Percentiles rank a stretch among this genome's conserved stretches.
Conservation (phyloP, 1,140 invertebrate genomes). For the Trachymyrmex septentrionalis region DNA sequence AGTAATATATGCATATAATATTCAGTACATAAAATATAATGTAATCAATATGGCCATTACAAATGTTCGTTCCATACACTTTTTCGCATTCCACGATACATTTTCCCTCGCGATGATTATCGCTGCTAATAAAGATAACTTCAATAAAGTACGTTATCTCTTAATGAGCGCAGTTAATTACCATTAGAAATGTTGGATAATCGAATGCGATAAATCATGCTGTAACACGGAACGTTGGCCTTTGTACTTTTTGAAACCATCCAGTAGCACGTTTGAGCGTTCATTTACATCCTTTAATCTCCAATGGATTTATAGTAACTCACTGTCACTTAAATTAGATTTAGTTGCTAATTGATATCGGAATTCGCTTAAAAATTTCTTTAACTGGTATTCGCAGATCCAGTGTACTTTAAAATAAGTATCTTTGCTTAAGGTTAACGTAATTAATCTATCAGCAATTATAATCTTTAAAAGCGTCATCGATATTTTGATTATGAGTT, state of each 20-base stretch:
- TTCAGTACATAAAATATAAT: not conserved
- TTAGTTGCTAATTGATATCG: not conserved
- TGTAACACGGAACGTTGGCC: not conserved
- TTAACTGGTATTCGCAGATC: no score
- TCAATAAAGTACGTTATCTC: conserved; percentile 54
- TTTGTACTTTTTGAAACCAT: conserved; percentile 5
- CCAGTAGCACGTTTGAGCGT: not conserved
- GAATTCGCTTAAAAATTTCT: no score
- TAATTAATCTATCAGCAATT: no score
- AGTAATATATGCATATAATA: not conserved
- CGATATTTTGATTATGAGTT: no score
- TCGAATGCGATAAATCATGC: conserved; percentile 37
- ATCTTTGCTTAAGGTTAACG: no score
- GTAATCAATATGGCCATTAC: not conserved
- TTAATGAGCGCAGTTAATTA: conserved; percentile 54
- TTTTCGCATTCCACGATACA: conserved; percentile 14
- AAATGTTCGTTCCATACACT: not conserved
- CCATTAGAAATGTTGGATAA: conserved; percentile 42
- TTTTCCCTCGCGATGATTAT: conserved; percentile 13
- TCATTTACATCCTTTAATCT: not conserved
- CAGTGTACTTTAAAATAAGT: no score
- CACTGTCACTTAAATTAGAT: not conserved
- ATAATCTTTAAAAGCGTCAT: no score
- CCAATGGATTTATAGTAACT: not conserved
- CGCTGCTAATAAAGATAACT: conserved; percentile 49